Evolutionary conservation across 1,140 invertebrate genomes (phyloP), one percentile per base, ranked within the genome.

Genomic region (Cydia amplana): DNA sequence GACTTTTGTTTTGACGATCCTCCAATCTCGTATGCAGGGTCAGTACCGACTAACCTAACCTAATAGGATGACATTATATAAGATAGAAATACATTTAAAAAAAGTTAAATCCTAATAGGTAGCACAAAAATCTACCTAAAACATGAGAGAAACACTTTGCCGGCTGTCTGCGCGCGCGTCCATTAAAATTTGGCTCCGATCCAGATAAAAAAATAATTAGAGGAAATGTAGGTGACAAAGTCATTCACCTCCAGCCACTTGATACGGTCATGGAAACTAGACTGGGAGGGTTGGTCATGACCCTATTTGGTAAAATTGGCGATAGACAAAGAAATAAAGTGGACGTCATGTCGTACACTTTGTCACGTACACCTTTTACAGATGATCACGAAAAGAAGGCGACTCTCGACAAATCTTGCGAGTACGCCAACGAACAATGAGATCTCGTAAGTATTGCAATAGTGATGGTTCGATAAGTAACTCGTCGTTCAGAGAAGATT

Each of bases 151-250:
- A 60, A 60, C 55, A 60, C 55, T 60, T 23, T 60, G 55, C 20
- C 20, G 55, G 7, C 55, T 60, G 55, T 60, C 55, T 60, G 55
- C 55, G 55, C 55, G 20, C 10, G 20, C 55, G 49, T 74, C 51
- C 51, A 74, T 74, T 74, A 20, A 67, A 60, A 20, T 18, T 55
- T 75, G 74, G 74, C 63, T 46, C 6, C 16, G 40, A 6, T 63
- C 74, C 74, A 75, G 40, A 23, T n/a, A 32, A 75, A 75, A 65
- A 75, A 75, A 67, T 75, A 75, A 75, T 75, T 75, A 75, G 36
- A 75, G 63, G 16, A 18, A 40, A 51, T 51, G 55, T 60, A 60
- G 55, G 55, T 60, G 55, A 60, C 7, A 4, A 7, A 60, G 74
- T 14, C 74, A 23, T 75, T 72, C 65, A 75, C 75, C 75, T 65